These are phyloP conservation scores for Drosophila pseudoobscura DNA, from an alignment of 1,140 invertebrate genomes.

Conservation along the genomic window DNA sequence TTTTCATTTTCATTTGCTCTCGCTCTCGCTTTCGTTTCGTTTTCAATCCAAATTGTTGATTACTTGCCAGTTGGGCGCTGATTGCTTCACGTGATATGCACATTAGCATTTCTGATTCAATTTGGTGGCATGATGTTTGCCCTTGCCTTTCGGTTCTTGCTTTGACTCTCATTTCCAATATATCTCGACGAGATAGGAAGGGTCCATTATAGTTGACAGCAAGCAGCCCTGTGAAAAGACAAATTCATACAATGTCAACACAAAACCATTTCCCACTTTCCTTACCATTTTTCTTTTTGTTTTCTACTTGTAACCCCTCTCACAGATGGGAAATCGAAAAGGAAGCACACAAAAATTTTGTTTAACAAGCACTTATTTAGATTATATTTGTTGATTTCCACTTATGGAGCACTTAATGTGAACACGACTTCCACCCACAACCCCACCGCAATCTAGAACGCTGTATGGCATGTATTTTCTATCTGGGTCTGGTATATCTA, in stretches of 20 bases:
- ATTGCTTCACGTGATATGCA: conserved; percentile 51
- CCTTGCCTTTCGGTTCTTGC: conserved; percentile 22
- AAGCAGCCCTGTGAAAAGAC: conserved; percentile 46
- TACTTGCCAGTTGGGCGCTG: conserved; percentile 38
- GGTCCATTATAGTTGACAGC: conserved; percentile 77
- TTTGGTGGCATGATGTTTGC: conserved; percentile 52
- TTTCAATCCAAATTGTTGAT: conserved; percentile 39
- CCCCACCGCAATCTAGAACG: too few species aligned
- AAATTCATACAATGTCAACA: conserved; percentile 69
- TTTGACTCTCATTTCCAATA: conserved; percentile 41
- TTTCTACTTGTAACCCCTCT: conserved; percentile 10
- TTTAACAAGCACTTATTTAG: conserved; percentile 81
- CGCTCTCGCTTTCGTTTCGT: conserved; percentile 32
- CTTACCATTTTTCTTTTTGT: conserved; percentile 21
- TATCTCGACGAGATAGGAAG: conserved; percentile 8
- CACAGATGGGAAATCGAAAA: background rate
- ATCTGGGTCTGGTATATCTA: conserved; percentile 23
- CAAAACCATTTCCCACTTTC: conserved; percentile 4
- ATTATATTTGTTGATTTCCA: conserved; percentile 82
- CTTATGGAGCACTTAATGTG: conserved; percentile 74
- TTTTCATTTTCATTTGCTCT: conserved; percentile 22
- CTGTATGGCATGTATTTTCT: conserved; percentile 5
- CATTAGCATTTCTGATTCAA: conserved; percentile 73
- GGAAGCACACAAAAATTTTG: conserved; percentile 38
- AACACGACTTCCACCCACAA: conserved; percentile 24